phyloP scores from a whole-genome alignment of 2,888 invertebrate species.

The Ethmia dodecea region DNA sequence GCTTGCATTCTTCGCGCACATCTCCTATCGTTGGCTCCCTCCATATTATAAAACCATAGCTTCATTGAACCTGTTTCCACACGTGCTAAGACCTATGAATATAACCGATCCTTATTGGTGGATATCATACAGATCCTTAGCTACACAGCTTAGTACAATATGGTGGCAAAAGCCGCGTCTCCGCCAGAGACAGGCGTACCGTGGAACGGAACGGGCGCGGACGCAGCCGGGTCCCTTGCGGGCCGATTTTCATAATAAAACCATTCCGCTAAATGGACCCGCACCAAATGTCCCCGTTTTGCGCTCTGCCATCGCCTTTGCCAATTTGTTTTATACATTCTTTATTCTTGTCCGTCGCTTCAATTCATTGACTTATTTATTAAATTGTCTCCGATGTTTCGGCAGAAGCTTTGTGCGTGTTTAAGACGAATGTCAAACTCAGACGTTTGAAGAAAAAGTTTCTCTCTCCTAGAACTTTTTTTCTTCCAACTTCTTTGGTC shows the following conservation, averaged over 20 bases:
- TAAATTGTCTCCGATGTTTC: conserved; percentile 1
- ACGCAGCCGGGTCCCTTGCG: conserved; percentile 30
- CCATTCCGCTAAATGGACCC: conserved; percentile 56
- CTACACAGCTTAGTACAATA: neutral
- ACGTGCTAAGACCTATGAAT: no score
- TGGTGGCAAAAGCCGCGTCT: neutral
- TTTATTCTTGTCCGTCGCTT: conserved; percentile 25
- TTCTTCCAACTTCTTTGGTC: no score
- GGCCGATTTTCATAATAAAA: conserved; percentile 64
- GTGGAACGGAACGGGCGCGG: conserved; percentile 9
- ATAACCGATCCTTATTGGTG: no score
- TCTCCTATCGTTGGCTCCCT: no score
- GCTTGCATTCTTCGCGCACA: no score
- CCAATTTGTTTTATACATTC: conserved; percentile 48
- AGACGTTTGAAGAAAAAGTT: no score
- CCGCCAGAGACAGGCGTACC: no score
- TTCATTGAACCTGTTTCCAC: no score
- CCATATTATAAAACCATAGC: no score
- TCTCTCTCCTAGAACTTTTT: no score
- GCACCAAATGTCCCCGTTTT: conserved; percentile 35
- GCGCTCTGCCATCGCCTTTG: conserved; percentile 31
- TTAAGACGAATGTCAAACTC: no score
- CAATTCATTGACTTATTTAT: conserved; percentile 37
- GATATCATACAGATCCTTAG: no score
- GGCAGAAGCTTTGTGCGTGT: neutral